Base-by-base conservation (phyloP, 1,140 invertebrate genomes). In the Drosophila nasuta region DNA sequence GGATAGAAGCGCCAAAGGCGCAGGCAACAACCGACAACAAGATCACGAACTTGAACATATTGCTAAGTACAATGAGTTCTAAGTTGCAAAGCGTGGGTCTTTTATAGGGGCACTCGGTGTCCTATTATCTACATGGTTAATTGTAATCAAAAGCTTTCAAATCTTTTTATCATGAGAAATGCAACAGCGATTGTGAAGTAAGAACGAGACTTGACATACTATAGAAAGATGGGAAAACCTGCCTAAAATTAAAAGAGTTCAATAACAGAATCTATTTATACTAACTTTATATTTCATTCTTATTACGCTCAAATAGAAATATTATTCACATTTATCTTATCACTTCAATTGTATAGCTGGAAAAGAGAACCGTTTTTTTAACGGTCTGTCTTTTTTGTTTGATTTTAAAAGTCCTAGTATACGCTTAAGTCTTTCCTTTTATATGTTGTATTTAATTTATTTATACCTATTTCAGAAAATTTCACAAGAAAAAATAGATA, bases 11-110 rank as follows among this genome's bases (percentile, higher is more conserved):
- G 5, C 76, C 78, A 15, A 88, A 67, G 74, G 75, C 79, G 64
- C 82, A 91, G 57, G 75, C 77, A 65, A 78, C 66, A 5, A 74
- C 71, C 17, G 77, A 91, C 68, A 82, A 86, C 68, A 91, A 64
- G 64, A 83, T 76, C 62, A 86, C 82, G 66, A 90, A 86, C 81
- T 90, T 86, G 51, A 90, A 76, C 86, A 82, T 90, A 11, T 62
- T 62, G 59, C 15, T 41, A 48, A 48, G 46, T 48, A 48, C 46
- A 48, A 48, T 48, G 46, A 17, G 46, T 48, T 48, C 46, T 15
- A 20, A 20, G 10, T 20, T 5, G 5, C 46, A 3, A n/a, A 7
- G 17, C 17, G 5, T 13, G 20, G 25, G 11, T 28, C 49, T 30
- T 51, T 51, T 51, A 51, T 51, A 51, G 49, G 5, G 11, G 25